Conservation (phyloP, 2,888 invertebrate species). For the Rhorus exstirpatorius region DNA sequence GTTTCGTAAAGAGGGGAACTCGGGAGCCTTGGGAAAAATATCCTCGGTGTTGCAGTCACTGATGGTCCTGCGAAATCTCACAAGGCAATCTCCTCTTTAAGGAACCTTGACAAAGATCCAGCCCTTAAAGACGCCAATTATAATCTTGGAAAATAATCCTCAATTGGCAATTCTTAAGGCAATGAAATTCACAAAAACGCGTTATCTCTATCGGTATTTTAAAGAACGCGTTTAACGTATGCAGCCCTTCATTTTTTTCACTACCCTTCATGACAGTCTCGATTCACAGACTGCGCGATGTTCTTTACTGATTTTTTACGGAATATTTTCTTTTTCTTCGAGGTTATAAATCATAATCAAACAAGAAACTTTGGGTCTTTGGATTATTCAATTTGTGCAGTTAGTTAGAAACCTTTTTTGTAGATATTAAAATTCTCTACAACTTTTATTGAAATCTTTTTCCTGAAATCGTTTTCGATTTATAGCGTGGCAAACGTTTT, state of each 20-base stretch:
- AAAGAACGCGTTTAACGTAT: not conserved
- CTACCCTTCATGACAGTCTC: not conserved
- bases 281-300: not conserved
- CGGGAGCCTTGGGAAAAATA: slow-evolving; percentile 44
- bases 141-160: slow-evolving; percentile 27
- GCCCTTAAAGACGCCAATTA: slow-evolving; percentile 57
- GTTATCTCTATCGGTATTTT: not conserved
- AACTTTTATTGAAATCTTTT: no score
- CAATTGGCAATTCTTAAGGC: not conserved
- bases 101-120: slow-evolving; percentile 56
- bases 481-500: no score
- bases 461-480: no score
- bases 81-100: slow-evolving; percentile 66
- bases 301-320: no score
- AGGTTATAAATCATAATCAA: no score
- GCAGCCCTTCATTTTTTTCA: not conserved
- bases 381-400: no score
- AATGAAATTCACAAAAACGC: not conserved
- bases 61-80: slow-evolving; percentile 51
- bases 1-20: slow-evolving; percentile 58
- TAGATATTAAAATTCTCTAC: no score
- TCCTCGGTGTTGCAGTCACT: slow-evolving; percentile 35
- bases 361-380: no score
- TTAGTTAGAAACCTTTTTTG: no score
- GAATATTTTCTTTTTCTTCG: no score